Percentiles rank a stretch among this genome's conserved stretches.
Evolutionary conservation across 2,113 vertebrate genomes (phyloP).

Genomic region (Amblyopsis rosae): DNA sequence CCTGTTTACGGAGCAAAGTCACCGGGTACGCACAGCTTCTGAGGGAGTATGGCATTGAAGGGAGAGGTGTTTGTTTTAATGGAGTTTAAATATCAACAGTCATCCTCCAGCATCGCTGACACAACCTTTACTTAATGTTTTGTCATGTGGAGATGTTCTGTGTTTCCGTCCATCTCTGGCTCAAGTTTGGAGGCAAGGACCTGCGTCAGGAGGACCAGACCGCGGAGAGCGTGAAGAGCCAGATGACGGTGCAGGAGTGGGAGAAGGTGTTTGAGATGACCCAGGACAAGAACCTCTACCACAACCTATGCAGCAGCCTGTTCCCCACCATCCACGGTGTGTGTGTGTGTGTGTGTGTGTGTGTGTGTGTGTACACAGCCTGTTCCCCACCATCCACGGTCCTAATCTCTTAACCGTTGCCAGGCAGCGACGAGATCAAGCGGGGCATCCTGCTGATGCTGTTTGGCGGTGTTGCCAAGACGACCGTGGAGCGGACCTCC

Average conservation of each 20-base stretch:
- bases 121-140: not conserved
- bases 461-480: slow-evolving; percentile 66
- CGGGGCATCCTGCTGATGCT: slow-evolving; percentile 67
- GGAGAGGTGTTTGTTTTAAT: too few species aligned
- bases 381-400: too few species aligned
- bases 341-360: too few species aligned
- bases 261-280: slow-evolving; percentile 73
- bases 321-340: slow-evolving; percentile 70
- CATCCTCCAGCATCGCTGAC: too few species aligned
- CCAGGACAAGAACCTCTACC: slow-evolving; percentile 71
- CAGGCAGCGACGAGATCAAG: slow-evolving; percentile 69
- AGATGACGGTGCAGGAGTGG: slow-evolving; percentile 70
- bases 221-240: slow-evolving; percentile 67
- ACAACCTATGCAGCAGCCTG: slow-evolving; percentile 68
- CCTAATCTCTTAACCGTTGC: not conserved
- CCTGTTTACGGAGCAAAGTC: too few species aligned
- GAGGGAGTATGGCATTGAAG: too few species aligned
- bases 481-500: slow-evolving; percentile 65
- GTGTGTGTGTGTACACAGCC: too few species aligned
- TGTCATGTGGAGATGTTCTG: not conserved
- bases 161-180: not conserved
- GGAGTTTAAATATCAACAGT: too few species aligned
- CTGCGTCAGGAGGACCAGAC: slow-evolving; percentile 62
- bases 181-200: slow-evolving; percentile 62
- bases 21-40: too few species aligned